Evolutionary conservation across 2,113 vertebrate species (phyloP).

Genomic region (Myotis davidii): DNA sequence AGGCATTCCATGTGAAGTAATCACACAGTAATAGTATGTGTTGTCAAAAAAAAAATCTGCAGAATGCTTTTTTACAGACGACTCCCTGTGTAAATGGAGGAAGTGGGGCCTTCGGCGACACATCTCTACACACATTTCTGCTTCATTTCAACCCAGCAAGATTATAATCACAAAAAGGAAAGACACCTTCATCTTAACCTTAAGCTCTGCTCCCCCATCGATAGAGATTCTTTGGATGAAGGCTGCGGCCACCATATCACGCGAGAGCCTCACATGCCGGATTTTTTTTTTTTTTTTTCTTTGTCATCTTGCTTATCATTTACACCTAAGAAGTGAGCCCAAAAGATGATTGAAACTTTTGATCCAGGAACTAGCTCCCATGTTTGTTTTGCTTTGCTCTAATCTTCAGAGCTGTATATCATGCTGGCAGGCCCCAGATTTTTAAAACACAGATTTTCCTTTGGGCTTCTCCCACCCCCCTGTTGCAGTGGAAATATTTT

Average conservation of each 20-base stretch:
- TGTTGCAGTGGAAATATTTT: conserved; percentile 50
- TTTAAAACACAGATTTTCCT: conserved; percentile 68
- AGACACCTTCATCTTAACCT: conserved; percentile 50
- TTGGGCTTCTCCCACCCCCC: conserved; percentile 16
- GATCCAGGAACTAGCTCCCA: conserved; percentile 44
- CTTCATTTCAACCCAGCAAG: neutral
- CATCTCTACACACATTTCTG: conserved; percentile 53
- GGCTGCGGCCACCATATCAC: neutral
- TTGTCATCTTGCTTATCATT: conserved; percentile 62
- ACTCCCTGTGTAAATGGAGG: neutral
- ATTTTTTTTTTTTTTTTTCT: neutral
- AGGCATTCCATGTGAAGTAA: conserved; percentile 39
- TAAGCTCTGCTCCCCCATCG: conserved; percentile 30
- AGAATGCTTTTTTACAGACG: conserved; percentile 9
- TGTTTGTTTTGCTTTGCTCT: conserved; percentile 60
- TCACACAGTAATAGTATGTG: neutral
- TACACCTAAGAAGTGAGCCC: conserved; percentile 47
- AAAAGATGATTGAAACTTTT: conserved; percentile 64
- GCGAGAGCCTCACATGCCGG: neutral
- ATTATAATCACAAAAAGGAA: conserved; percentile 52
- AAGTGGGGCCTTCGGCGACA: neutral
- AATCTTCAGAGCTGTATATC: conserved; percentile 68
- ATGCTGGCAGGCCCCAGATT: conserved; percentile 47
- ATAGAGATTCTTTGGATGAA: conserved; percentile 59
- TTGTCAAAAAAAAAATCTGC: neutral